These are phyloP conservation scores for Drosophila acutilabella DNA, from an alignment of 2,888 invertebrate species.

Conservation along the genomic window DNA sequence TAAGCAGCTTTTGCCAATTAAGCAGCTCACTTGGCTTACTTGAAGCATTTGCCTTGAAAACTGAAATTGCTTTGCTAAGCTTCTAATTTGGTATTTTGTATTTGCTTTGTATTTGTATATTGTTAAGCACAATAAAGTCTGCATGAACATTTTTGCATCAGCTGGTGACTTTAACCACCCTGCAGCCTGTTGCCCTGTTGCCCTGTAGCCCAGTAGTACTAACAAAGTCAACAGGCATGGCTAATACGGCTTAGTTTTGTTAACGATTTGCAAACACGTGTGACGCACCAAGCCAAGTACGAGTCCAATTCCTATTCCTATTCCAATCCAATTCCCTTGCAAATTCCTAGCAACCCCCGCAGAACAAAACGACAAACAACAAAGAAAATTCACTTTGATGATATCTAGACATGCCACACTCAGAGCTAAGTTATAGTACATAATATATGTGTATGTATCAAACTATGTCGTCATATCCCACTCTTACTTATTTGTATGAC, in stretches of 20 bases:
- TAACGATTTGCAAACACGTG: constrained; percentile 73
- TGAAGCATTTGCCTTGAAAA: constrained; percentile 47
- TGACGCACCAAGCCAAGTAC: constrained; percentile 25
- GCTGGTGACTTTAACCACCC: constrained; percentile 35
- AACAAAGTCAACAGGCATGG: constrained; percentile 46
- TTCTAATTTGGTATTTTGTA: constrained; percentile 41
- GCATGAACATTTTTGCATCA: constrained; percentile 32
- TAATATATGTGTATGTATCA: neutral
- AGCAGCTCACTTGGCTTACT: constrained; percentile 57
- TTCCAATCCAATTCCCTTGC: no score
- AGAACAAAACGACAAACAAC: constrained; percentile 29
- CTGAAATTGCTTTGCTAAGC: constrained; percentile 57
- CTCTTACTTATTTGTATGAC: constrained; percentile 33
- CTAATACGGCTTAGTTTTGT: constrained; percentile 75
- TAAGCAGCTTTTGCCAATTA: constrained; percentile 75
- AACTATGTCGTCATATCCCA: constrained; percentile 49
- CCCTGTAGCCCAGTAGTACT: neutral
- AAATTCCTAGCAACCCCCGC: constrained; percentile 25
- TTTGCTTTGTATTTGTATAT: constrained; percentile 45
- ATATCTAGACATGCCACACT: constrained; percentile 45
- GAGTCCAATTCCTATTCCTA: neutral
- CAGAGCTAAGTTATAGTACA: constrained; percentile 7
- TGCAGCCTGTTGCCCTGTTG: neutral
- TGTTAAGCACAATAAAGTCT: constrained; percentile 23
- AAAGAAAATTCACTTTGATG: constrained; percentile 60